Evolutionary conservation across 2,888 invertebrate species (phyloP).

Genomic region (Sarcophaga subvicina): DNA sequence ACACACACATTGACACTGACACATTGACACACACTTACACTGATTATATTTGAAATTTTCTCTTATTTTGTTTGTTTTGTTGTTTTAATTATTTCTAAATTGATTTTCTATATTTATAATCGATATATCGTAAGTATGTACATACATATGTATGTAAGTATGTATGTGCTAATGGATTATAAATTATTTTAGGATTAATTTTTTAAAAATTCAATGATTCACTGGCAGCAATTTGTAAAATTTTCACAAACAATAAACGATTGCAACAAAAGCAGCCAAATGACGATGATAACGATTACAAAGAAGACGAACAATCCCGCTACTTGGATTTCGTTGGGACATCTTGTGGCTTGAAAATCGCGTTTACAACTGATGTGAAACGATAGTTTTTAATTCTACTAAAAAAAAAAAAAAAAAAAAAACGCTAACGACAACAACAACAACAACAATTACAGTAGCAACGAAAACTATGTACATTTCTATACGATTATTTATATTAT

Average conservation of each 20-base stretch:
- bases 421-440: neutral
- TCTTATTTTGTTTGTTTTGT: neutral
- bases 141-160: too few relatives aligned
- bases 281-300: slow-evolving; percentile 5
- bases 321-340: slow-evolving; percentile 47
- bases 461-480: neutral
- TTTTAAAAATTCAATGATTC: slow-evolving; percentile 57
- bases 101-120: slow-evolving; percentile 20
- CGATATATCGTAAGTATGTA: too few relatives aligned
- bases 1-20: neutral
- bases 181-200: neutral
- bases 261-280: neutral
- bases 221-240: slow-evolving; percentile 29
- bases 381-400: slow-evolving; percentile 21
- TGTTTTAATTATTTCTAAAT: slow-evolving; percentile 8
- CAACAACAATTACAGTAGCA: slow-evolving; percentile 4
- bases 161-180: too few relatives aligned
- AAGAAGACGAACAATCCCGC: neutral
- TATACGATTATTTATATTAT: slow-evolving; percentile 15
- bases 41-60: slow-evolving; percentile 22
- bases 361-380: slow-evolving; percentile 66
- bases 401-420: neutral
- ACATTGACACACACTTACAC: neutral
- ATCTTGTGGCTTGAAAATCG: slow-evolving; percentile 66
- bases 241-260: neutral